Percentiles rank a stretch among this genome's conserved stretches.
These are phyloP conservation scores for Trachelus stipa DNA, from an alignment of 2,888 invertebrate species.

Conservation along the genomic window DNA sequence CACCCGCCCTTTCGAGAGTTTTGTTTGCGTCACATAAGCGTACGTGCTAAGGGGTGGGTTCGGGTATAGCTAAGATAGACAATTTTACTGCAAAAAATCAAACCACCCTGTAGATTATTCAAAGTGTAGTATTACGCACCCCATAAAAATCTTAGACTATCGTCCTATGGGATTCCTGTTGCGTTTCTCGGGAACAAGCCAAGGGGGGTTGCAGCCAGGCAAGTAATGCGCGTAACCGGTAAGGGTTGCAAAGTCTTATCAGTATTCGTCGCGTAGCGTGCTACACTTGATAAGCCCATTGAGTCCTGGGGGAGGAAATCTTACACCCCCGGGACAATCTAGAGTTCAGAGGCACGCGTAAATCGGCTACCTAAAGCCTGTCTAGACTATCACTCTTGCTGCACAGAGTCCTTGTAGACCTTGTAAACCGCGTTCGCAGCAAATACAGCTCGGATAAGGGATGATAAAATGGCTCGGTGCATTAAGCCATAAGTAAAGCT, in stretches of 20 bases:
- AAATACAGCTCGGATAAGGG: not conserved
- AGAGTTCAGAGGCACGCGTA: not conserved
- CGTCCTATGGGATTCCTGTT: not conserved
- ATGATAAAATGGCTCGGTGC: not conserved
- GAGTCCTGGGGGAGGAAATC: not conserved
- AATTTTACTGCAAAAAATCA: too few relatives aligned
- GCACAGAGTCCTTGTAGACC: not conserved
- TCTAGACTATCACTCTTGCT: not conserved
- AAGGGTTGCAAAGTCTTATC: not conserved
- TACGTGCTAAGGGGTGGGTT: too few relatives aligned
- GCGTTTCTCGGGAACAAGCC: not conserved
- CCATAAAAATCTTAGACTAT: too few relatives aligned
- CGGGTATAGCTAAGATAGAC: too few relatives aligned
- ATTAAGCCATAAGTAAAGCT: not conserved
- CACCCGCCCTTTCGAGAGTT: too few relatives aligned
- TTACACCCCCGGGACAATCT: not conserved
- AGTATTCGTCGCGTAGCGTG: constrained; percentile 1
- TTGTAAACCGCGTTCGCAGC: not conserved
- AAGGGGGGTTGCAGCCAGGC: too few relatives aligned
- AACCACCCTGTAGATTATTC: too few relatives aligned
- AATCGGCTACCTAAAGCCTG: not conserved
- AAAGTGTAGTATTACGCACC: too few relatives aligned
- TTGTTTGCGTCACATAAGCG: too few relatives aligned
- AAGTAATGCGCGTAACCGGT: not conserved
- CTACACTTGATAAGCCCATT: not conserved